Evolutionary conservation across 1,140 invertebrate species (phyloP), one percentile per base, ranked within the genome.

Genomic region (Ridgeia piscesae): DNA sequence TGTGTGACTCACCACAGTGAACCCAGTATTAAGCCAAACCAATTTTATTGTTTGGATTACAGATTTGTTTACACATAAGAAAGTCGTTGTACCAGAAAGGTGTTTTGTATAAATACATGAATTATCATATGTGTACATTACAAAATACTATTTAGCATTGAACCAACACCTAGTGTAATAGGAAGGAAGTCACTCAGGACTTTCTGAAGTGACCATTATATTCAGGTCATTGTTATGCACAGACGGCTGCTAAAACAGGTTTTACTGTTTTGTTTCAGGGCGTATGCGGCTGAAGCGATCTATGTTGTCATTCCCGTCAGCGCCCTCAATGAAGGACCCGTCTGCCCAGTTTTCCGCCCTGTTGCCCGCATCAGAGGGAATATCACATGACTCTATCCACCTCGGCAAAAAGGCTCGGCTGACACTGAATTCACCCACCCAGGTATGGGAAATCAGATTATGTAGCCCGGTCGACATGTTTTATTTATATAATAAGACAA

Each of bases 241-340:
- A n/a, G n/a, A n/a, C n/a, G n/a, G n/a, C n/a, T n/a, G n/a, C n/a
- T 34, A 90, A 90, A 34, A 34, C 6, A 17, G 35, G 89, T 27
- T 89, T 89, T 90, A 14, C 2, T 42, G 48, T 91, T 91, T 91
- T 77, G 58, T 91, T 91, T n/a, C 91, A 91, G 91, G 33, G 14
- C 50, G 93, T 33, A 92, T 93, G 9, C 94, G 94, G 90, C 93
- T 94, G 34, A 95, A 95, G 91, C 92, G 94, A 34, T 93, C 94
- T 17, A 95, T 96, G 95, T 91, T 95, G 31, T 94, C 94, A 21
- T 96, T 96, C 92, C 95, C 95, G 0, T 92, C 94, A 92, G 93
- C 95, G 27, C 94, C 94, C 1, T 93, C 94, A 6, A 94, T 94
- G 92, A 88, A 92, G 21, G 90, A 92, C 34, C 34, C 92, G 33